These are phyloP conservation scores for Muntiacus muntjak DNA, from an alignment of 2,113 vertebrate species.

Conservation along the genomic window DNA sequence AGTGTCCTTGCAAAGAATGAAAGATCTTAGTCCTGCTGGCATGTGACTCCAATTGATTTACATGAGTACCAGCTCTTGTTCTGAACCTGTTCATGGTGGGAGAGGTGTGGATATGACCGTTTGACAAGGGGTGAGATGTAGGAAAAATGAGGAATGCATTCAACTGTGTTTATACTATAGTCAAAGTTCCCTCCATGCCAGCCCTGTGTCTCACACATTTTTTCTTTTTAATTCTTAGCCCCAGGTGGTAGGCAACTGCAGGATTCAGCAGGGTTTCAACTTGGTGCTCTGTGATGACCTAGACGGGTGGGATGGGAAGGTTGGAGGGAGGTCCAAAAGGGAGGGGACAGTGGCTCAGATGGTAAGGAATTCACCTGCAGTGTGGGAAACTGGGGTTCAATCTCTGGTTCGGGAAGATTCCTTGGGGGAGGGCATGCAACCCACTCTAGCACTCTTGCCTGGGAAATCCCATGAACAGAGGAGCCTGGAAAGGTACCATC, in stretches of 20 bases:
- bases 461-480: background rate
- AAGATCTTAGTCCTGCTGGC: background rate
- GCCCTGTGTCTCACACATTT: background rate
- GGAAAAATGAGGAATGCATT: background rate
- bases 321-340: background rate
- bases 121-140: background rate
- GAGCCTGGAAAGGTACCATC: background rate
- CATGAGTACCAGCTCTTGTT: accelerated
- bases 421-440: background rate
- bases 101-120: background rate
- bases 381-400: background rate
- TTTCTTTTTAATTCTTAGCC: background rate
- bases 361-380: background rate
- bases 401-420: background rate
- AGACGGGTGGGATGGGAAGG: background rate
- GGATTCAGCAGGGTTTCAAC: background rate
- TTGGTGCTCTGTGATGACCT: background rate
- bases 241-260: background rate
- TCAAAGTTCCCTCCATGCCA: background rate
- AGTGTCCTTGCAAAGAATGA: background rate
- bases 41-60: background rate
- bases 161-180: background rate
- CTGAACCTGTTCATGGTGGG: background rate
- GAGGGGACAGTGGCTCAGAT: background rate
- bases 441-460: background rate